Base-by-base conservation (phyloP, 2,113 vertebrate species). In the Athene cunicularia region DNA sequence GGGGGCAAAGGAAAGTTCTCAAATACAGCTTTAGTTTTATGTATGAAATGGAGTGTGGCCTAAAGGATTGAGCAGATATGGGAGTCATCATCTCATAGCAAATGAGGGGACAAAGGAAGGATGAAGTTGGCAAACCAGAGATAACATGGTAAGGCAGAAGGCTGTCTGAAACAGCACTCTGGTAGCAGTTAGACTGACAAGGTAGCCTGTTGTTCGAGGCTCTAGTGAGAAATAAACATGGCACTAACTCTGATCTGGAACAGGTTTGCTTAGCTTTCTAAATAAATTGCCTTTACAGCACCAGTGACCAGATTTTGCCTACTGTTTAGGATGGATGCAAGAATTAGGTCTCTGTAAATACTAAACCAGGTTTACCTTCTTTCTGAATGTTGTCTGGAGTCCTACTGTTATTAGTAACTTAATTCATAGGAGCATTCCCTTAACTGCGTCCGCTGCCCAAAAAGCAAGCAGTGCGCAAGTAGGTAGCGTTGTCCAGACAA, bases 401-500 rank as follows among this genome's bases (percentile, higher is more conserved):
- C 2, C 18, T 50, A 32, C 18, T 55, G 5, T 13, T 43, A 1
- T 0, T 41, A 52, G 76, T 35, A 37, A 21, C 7, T 24, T 52
- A 19, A 33, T 14, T 47, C 8, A 12, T 6, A 6, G 1, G 12
- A 43, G 49, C 7, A 7, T 35, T 27, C 37, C 26, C 8, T 49
- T 33, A 35, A 18, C 58, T 43, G 67, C n/a, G 13, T 8, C 15
- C 33, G 83, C 83, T 62, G 68, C 72, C 27, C 3, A 45, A 26
- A 49, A 49, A 26, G 62, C 50, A 8, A 15, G 55, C 33, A 1
- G 0, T 3, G 66, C 4, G 5, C 3, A 8, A 12, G 21, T 1
- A 8, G 2, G 22, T 3, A 17, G 86, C 23, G 1, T 4, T 50
- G 70, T 19, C 41, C 26, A 2, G 39, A 8, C 0, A 2, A 0